Base-by-base conservation (phyloP, 2,888 invertebrate species). In the Caenorhabditis imperialis region DNA sequence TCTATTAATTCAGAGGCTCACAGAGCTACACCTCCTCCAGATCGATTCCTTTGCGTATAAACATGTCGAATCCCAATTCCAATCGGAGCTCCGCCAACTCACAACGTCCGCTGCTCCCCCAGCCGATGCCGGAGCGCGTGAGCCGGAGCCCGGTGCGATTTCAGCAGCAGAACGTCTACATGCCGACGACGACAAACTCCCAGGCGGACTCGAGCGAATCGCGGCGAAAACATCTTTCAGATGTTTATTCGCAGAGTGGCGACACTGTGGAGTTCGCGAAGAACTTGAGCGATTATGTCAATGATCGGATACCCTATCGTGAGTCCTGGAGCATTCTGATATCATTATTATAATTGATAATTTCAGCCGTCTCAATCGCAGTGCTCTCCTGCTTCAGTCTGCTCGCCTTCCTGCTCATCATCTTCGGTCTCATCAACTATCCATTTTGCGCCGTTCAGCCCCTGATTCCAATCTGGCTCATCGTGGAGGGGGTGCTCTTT, bases 381-480 rank as follows among this genome's bases (percentile, higher is more conserved):
- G 51, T 75, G 2, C 35, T 75, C 4, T 35, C 61, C 0, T 58
- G 51, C 27, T 69, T 74, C 62, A 53, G 62, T 58, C 57, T 74
- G 22, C 53, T 74, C n/a, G 73, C 73, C 14, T 74, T 74, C 23
- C 38, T 74, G 0, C 42, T 74, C 3, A 74, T 74, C 16, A 67
- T 74, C 4, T 62, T 61, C n/a, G 62, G 71, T 23, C 73, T 83
- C 14, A 63, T 85, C 22, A 85, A 85, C 54, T 55, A 79, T 23
- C 84, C 84, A 25, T 83, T 83, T 60, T 86, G 86, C 51, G 47
- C 74, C 8, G 57, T 84, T 22, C 83, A 86, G 53, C 86, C 86
- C n/a, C 77, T 86, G 79, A 86, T 86, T 53, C 86, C 86, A 5
- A 53, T 86, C 14, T 86, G 84, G 77, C 58, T 86, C 16, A 79